Base-by-base conservation (phyloP, 2,888 invertebrate genomes). In the Epistrophe eligans region DNA sequence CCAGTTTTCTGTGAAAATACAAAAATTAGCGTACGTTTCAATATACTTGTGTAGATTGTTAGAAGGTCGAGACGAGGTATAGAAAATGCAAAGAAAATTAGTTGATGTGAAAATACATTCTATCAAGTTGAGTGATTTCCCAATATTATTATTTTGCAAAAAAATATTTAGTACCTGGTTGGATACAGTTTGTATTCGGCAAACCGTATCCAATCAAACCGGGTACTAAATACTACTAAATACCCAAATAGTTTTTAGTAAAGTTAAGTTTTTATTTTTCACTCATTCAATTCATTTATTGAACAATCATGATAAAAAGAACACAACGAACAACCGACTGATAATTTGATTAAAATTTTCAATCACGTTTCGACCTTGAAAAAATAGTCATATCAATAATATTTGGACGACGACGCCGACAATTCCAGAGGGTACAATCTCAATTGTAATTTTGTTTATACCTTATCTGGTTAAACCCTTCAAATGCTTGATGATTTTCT, bases 311-410 rank as follows among this genome's bases (percentile, higher is more conserved):
- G 15, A 32, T 11, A 50, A 11, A 17, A 58, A 57, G 1, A 5
- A 32, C 4, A n/a, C n/a, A 57, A 10, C n/a, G 0, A n/a, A 35
- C 0, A 6, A 55, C 9, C 10, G 32, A 32, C 10, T 32, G 10
- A 35, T 0, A 32, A 35, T 35, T 17, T 52, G 5, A 32, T 17
- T 28, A 9, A 7, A 43, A 43, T 43, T 62, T 62, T 15, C 9
- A 43, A 43, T 24, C 24, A 62, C 62, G 43, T 43, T 62, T 15
- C 40, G 38, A 40, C 60, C 38, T 60, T 60, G 60, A 40, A 8
- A 13, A 60, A 60, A 58, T 28, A 19, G 32, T 57, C n/a, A 38
- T 40, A 60, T 38, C 4, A 60, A 24, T 24, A 24, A 24, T 24
- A 24, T 24, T 24, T 1, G 1, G 24, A 40, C 15, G 24, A 43